phyloP scores from a whole-genome alignment of 2,888 invertebrate species.

The Dicyrtomina minuta region DNA sequence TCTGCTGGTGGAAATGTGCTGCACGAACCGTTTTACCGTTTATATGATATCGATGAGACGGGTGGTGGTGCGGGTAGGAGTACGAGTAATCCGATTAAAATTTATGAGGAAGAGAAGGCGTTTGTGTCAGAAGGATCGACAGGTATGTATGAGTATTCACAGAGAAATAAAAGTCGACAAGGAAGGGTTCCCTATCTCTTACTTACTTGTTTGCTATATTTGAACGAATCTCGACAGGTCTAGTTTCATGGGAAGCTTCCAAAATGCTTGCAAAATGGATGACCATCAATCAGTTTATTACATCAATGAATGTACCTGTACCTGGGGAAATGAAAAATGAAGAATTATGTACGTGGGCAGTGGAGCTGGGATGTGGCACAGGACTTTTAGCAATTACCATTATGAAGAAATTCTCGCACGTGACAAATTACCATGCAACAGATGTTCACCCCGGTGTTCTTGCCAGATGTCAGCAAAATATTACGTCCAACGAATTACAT shows the following conservation, averaged over 20 bases:
- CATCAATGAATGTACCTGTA: not conserved
- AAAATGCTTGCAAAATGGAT: conserved; percentile 28
- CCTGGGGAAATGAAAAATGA: not conserved
- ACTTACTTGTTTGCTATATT: too few species aligned
- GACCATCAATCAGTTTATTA: not conserved
- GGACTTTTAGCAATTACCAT: conserved; percentile 22
- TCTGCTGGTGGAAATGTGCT: not conserved
- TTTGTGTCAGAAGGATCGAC: conserved; percentile 32
- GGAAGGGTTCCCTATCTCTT: too few species aligned
- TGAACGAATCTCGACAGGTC: conserved; percentile 31
- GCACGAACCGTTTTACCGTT: conserved; percentile 26
- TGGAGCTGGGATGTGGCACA: conserved; percentile 30
- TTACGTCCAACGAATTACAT: conserved; percentile 8
- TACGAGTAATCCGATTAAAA: conserved; percentile 13
- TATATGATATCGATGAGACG: conserved; percentile 6
- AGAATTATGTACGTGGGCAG: conserved; percentile 16
- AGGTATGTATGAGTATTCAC: too few species aligned
- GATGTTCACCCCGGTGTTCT: conserved; percentile 26
- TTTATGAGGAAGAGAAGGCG: conserved; percentile 31
- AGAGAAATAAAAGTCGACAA: too few species aligned
- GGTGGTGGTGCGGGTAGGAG: not conserved
- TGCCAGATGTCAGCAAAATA: conserved; percentile 14
- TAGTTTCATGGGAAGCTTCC: conserved; percentile 29
- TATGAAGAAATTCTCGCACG: conserved; percentile 9
- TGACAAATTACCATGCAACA: conserved; percentile 17